A percentile compares a stretch with the other conserved stretches of the same genome.
Evolutionary conservation across 2,113 vertebrate species (phyloP).

Genomic region (Hiodon alosoides): DNA sequence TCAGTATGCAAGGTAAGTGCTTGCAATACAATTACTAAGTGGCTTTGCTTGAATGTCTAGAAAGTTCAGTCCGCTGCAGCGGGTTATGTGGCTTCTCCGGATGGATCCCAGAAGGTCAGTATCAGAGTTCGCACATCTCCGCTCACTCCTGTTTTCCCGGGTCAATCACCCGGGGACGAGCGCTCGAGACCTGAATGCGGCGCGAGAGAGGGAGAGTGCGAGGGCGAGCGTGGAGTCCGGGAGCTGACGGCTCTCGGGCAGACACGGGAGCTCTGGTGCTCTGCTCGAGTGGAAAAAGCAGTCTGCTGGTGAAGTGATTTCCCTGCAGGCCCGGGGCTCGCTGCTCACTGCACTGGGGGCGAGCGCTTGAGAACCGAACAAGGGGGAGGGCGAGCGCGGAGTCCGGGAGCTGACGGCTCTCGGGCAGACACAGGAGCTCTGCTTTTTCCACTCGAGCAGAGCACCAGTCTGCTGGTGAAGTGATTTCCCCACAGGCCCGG

Average conservation of each 20-base stretch:
- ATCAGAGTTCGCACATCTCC: too few relatives aligned
- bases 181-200: neutral
- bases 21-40: too few relatives aligned
- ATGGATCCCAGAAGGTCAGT: too few relatives aligned
- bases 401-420: neutral
- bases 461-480: constrained; percentile 17
- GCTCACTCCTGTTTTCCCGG: too few relatives aligned
- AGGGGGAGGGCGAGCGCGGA: neutral
- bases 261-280: constrained; percentile 6
- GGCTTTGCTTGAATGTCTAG: too few relatives aligned
- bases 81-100: too few relatives aligned
- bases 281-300: constrained; percentile 23
- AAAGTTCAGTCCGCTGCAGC: too few relatives aligned
- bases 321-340: neutral
- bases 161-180: too few relatives aligned
- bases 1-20: too few relatives aligned
- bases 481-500: constrained; percentile 9
- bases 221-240: neutral
- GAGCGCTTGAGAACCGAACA: neutral
- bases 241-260: constrained; percentile 1
- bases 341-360: neutral
- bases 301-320: constrained; percentile 18
- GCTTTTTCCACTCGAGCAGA: constrained; percentile 18
- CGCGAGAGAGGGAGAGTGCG: neutral
- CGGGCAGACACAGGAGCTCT: neutral